Percentiles rank a stretch among this genome's conserved stretches.
phyloP scores from a whole-genome alignment of 2,113 vertebrate genomes.

The Chaetorhynchus papuensis region DNA sequence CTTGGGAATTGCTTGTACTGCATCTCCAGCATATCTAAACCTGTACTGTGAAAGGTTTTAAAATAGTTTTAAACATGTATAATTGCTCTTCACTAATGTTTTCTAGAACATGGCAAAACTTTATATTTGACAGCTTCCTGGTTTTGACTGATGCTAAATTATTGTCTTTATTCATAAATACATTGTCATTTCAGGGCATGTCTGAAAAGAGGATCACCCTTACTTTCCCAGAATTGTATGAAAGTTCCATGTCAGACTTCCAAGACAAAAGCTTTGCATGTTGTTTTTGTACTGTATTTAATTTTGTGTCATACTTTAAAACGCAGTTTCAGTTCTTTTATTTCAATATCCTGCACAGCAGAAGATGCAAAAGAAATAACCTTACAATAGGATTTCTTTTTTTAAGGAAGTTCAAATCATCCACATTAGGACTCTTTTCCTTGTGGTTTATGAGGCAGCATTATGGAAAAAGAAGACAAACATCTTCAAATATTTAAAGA shows the following conservation, averaged over 20 bases:
- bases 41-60: neutral
- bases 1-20: neutral
- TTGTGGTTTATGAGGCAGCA: neutral
- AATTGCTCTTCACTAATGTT: neutral
- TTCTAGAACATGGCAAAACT: neutral
- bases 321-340: neutral
- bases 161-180: neutral
- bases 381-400: neutral
- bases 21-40: neutral
- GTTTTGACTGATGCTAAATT: neutral
- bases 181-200: neutral
- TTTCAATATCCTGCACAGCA: neutral
- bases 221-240: neutral
- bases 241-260: neutral
- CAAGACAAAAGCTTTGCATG: neutral
- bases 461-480: neutral
- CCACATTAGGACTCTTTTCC: neutral
- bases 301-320: neutral
- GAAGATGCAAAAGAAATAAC: neutral
- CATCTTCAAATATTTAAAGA: neutral
- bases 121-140: neutral
- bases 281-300: neutral
- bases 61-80: neutral
- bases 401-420: neutral
- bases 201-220: neutral